Base-by-base conservation (phyloP, 2,797 vertebrate species). In the Sebastes cheni region DNA sequence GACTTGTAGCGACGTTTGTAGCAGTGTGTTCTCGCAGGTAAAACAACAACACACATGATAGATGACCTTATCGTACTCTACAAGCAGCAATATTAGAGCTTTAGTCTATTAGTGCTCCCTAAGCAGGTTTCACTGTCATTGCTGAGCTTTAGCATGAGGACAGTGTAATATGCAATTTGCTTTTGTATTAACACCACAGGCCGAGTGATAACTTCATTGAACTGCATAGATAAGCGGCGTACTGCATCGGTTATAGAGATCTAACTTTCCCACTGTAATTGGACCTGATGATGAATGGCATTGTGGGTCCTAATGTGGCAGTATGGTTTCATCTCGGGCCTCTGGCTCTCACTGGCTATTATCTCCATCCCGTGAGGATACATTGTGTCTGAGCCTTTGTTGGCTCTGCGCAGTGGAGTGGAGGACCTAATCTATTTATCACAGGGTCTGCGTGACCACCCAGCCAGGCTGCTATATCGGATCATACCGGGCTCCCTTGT, bases 351-450 rank as follows among this genome's bases (percentile, higher is more conserved):
- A 71, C 88, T 86, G 85, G 90, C 91, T 92, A 93, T 95, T 95
- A 95, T 93, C 93, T 92, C 86, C 81, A 75, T 93, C 94, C 94
- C 93, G 60, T 72, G 91, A 91, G 93, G 92, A 89, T 90, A 87
- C 89, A 91, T 91, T 91, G 89, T 93, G 92, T 89, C 90, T 90
- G 86, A 86, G 93, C 82, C 88, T 93, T 95, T 94, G 93, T 95
- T 92, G 89, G 88, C 76, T 81, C 88, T 83, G 92, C 71, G 82
- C 90, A 81, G 80, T 84, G 86, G 91, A 93, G 92, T 93, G 90
- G 90, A 91, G 90, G 91, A 87, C 92, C 92, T 95, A 92, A 95
- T 96, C 94, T 96, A 94, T 96, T 96, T 94, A 95, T 95, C 93
- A 90, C 90, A 88, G 89, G 88, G 85, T 87, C 91, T 89, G 91